These are phyloP conservation scores for Musca domestica DNA, from an alignment of 1,140 invertebrate species.

Conservation along the genomic window DNA sequence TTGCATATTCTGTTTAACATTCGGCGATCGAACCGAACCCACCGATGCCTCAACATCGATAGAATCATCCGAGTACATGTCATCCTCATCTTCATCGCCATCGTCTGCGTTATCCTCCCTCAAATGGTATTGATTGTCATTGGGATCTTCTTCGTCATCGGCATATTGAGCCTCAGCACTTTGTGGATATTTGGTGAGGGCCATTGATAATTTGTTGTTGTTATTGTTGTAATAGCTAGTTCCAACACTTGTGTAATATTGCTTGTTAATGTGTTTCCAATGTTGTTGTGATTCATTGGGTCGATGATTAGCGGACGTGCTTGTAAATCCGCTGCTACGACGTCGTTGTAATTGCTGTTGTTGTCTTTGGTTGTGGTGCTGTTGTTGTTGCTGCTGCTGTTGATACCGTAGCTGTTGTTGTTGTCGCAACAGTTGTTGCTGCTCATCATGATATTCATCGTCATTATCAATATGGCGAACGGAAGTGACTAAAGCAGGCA, in stretches of 20 bases:
- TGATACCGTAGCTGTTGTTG: not conserved
- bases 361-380: not conserved
- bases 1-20: slow-evolving; percentile 1
- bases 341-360: not conserved
- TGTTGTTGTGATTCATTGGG: not conserved
- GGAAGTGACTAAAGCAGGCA: slow-evolving; percentile 5
- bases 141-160: slow-evolving; percentile 12
- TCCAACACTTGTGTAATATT: not conserved
- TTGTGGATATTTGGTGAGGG: slow-evolving; percentile 12
- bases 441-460: slow-evolving; percentile 11
- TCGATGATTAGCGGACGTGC: not conserved
- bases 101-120: not conserved
- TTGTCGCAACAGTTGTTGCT: not conserved
- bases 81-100: slow-evolving; percentile 10
- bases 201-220: slow-evolving; percentile 18
- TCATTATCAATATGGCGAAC: slow-evolving; percentile 22
- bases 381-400: slow-evolving; percentile 2
- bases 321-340: not conserved
- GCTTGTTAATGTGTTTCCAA: slow-evolving; percentile 12
- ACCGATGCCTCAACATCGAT: not conserved
- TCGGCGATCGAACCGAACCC: slow-evolving; percentile 2
- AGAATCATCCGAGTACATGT: not conserved
- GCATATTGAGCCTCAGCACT: slow-evolving; percentile 14
- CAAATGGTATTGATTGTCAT: slow-evolving; percentile 17
- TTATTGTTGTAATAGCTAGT: not conserved